These are phyloP conservation scores for Nephrocerus scutellatus DNA, from an alignment of 2,888 invertebrate genomes.

Conservation along the genomic window DNA sequence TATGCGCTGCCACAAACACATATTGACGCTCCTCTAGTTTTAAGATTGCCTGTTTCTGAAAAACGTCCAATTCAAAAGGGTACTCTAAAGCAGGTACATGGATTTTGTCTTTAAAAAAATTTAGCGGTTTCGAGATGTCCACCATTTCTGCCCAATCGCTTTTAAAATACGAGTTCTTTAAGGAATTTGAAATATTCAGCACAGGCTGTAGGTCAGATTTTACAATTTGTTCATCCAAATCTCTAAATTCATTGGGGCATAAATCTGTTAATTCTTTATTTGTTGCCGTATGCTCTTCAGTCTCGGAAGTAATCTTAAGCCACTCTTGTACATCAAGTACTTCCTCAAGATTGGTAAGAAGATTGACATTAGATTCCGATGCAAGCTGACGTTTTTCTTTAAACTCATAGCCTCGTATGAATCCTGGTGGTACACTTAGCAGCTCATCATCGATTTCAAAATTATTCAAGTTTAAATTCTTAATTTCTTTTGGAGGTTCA, in stretches of 20 bases:
- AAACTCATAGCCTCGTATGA: slow-evolving; percentile 55
- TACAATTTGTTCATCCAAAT: slow-evolving; percentile 42
- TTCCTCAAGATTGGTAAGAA: slow-evolving; percentile 38
- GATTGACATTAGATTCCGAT: slow-evolving; percentile 32
- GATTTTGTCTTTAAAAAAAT: slow-evolving; percentile 71
- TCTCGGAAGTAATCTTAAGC: slow-evolving; percentile 33
- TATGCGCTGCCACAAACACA: slow-evolving; percentile 98
- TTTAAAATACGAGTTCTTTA: slow-evolving; percentile 39
- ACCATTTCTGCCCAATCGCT: slow-evolving; percentile 84
- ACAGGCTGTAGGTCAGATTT: slow-evolving; percentile 53
- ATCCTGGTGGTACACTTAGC: slow-evolving; percentile 61
- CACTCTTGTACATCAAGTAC: slow-evolving; percentile 42
- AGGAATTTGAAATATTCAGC: slow-evolving; percentile 59
- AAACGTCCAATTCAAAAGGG: slow-evolving; percentile 90
- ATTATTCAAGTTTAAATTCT: slow-evolving; percentile 41
- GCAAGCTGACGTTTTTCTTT: slow-evolving; percentile 28
- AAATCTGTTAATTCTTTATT: slow-evolving; percentile 22
- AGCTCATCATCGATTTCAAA: slow-evolving; percentile 45
- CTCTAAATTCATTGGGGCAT: slow-evolving; percentile 30
- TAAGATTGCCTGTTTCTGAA: slow-evolving; percentile 94
- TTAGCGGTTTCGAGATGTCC: slow-evolving; percentile 72
- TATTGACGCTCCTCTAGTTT: slow-evolving; percentile 89
- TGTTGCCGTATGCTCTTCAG: slow-evolving; percentile 22
- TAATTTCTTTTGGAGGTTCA: slow-evolving; percentile 50
- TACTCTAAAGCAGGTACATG: slow-evolving; percentile 78